phyloP scores from a whole-genome alignment of 1,140 invertebrate species.

The Drosophila funebris region DNA sequence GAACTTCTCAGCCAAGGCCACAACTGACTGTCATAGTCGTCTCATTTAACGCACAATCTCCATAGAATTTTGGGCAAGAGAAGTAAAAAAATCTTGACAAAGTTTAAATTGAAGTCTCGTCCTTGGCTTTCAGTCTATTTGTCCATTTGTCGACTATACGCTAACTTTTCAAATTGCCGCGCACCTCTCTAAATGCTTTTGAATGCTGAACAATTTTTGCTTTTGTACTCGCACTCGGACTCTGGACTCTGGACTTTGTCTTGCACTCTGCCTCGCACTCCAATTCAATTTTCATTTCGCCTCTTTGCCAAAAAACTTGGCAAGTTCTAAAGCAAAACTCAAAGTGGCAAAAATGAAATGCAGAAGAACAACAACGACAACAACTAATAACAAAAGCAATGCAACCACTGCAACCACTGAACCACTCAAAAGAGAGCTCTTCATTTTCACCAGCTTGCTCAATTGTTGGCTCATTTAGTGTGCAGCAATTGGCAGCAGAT shows the following conservation, averaged over 20 bases:
- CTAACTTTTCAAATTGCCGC: conserved; percentile 42
- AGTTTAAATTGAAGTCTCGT: conserved; percentile 47
- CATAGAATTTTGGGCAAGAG: conserved; percentile 17
- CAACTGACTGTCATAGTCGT: conserved; percentile 23
- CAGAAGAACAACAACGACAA: conserved; percentile 16
- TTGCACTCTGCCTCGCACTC: conserved; percentile 1
- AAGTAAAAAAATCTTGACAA: conserved; percentile 12
- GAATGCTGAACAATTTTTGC: conserved; percentile 39
- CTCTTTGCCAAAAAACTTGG: conserved; percentile 10
- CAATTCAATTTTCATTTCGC: conserved; percentile 47
- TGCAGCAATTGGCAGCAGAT: conserved; percentile 16
- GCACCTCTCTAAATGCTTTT: conserved; percentile 45
- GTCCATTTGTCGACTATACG: conserved; percentile 10
- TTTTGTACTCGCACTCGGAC: conserved; percentile 3
- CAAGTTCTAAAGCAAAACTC: conserved; percentile 28
- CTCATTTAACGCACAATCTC: conserved; percentile 29
- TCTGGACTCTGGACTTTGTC: background rate
- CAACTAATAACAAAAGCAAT: conserved; percentile 9
- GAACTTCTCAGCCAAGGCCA: conserved; percentile 10
- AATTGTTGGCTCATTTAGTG: conserved; percentile 27
- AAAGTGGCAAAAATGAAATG: conserved; percentile 36
- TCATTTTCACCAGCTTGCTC: conserved; percentile 7
- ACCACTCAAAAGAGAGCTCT: background rate
- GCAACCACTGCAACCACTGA: conserved; percentile 5
- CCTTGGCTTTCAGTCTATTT: conserved; percentile 6